Percentiles rank a stretch among this genome's conserved stretches.
Evolutionary conservation across 2,797 vertebrate genomes (phyloP).

Genomic region (Xenopus petersii): DNA sequence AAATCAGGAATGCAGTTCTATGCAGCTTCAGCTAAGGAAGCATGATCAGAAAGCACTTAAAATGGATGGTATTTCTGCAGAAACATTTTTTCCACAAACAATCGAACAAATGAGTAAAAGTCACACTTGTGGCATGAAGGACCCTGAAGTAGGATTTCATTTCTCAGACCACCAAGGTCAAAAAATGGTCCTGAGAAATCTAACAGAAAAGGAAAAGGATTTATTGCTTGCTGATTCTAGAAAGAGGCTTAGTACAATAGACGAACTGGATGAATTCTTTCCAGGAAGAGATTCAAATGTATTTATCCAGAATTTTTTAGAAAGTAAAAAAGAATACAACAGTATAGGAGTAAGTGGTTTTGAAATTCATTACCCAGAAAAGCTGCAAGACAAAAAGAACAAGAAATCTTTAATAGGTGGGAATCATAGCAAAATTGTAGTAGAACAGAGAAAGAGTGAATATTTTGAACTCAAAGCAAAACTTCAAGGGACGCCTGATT

Average conservation of each 20-base stretch:
- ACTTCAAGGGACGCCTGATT: slow-evolving; percentile 96
- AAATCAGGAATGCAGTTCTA: slow-evolving; percentile 85
- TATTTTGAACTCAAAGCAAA: slow-evolving; percentile 98
- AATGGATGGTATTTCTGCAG: slow-evolving; percentile 84
- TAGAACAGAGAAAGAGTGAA: slow-evolving; percentile 96
- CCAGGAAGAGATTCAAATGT: slow-evolving; percentile 91
- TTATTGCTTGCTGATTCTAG: slow-evolving; percentile 84
- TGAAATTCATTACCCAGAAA: slow-evolving; percentile 95
- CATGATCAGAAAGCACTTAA: slow-evolving; percentile 86
- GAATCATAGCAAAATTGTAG: slow-evolving; percentile 96
- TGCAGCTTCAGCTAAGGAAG: slow-evolving; percentile 88
- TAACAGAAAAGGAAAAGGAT: slow-evolving; percentile 88
- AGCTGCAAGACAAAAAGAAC: slow-evolving; percentile 89
- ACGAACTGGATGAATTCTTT: slow-evolving; percentile 94
- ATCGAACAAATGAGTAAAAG: slow-evolving; percentile 98
- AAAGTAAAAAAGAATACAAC: slow-evolving; percentile 94
- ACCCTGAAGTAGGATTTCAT: slow-evolving; percentile 84
- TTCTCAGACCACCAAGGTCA: slow-evolving; percentile 89
- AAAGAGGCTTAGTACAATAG: slow-evolving; percentile 97
- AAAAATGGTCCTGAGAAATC: slow-evolving; percentile 86
- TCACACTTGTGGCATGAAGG: slow-evolving; percentile 90
- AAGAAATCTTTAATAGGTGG: slow-evolving; percentile 96
- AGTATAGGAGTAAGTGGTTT: slow-evolving; percentile 97
- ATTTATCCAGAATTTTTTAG: slow-evolving; percentile 95
- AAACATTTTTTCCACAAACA: slow-evolving; percentile 95